A percentile compares a stretch with the other conserved stretches of the same genome.
Conservation (phyloP, 2,113 vertebrate genomes). For the Notarius lentiginosus region DNA sequence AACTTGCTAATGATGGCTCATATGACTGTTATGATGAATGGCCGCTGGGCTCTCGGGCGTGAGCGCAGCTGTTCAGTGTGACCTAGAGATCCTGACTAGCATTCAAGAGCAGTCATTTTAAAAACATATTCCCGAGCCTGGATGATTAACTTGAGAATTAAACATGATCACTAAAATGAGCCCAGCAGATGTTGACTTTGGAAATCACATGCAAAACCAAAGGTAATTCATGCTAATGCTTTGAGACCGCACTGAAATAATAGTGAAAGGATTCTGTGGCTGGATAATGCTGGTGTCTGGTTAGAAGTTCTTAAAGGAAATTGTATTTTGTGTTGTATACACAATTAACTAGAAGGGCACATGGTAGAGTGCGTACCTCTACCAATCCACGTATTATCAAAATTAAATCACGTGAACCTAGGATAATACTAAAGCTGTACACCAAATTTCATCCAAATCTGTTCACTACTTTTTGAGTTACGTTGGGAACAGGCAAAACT, state of each 20-base stretch:
- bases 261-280: not conserved
- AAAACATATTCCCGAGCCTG: conserved; percentile 45
- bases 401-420: too few species aligned
- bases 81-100: conserved; percentile 1
- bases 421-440: too few species aligned
- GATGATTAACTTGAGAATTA: conserved; percentile 15
- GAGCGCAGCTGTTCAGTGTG: conserved; percentile 31
- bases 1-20: not conserved
- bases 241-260: not conserved
- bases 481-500: too few species aligned
- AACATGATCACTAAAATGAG: conserved; percentile 25
- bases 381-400: too few species aligned
- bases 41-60: not conserved
- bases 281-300: not conserved
- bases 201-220: conserved; percentile 49
- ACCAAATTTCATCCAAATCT: too few species aligned
- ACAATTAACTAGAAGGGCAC: not conserved
- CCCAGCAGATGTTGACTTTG: conserved; percentile 67
- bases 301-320: not conserved
- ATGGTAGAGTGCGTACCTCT: too few species aligned
- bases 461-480: too few species aligned
- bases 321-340: not conserved
- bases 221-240: conserved; percentile 52
- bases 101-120: conserved; percentile 28
- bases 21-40: conserved; percentile 8